Conservation (phyloP, 2,113 vertebrate species). For the Nematolebias whitei region DNA sequence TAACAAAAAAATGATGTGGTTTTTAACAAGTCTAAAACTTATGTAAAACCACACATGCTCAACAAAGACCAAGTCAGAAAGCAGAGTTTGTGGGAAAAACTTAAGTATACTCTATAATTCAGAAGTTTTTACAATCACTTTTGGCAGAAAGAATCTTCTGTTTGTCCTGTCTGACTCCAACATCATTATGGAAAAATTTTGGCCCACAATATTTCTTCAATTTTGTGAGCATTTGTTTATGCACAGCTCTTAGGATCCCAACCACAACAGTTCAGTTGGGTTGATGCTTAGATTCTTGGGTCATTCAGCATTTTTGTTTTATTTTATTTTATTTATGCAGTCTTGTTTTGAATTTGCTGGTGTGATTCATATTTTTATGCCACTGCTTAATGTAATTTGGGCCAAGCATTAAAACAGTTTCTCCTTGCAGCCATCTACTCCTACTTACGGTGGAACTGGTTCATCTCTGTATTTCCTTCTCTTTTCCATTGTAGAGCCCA, state of each 20-base stretch:
- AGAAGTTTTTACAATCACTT: too few relatives aligned
- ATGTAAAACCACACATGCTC: too few relatives aligned
- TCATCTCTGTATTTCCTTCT: neutral
- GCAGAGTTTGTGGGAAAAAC: too few relatives aligned
- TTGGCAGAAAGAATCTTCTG: too few relatives aligned
- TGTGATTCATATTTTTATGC: neutral
- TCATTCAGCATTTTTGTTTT: too few relatives aligned
- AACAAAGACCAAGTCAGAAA: too few relatives aligned
- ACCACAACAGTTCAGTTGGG: neutral
- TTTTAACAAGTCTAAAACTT: too few relatives aligned
- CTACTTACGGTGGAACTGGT: neutral
- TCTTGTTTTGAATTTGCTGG: neutral
- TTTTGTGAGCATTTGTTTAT: neutral
- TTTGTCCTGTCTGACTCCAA: too few relatives aligned
- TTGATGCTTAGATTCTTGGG: neutral
- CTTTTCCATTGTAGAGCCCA: conserved; percentile 57
- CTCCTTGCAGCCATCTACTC: neutral
- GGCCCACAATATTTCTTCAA: neutral
- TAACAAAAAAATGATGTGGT: too few relatives aligned
- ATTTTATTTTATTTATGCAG: neutral
- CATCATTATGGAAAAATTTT: neutral
- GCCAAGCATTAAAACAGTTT: neutral
- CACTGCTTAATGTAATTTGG: neutral
- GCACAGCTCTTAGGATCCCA: too few relatives aligned
- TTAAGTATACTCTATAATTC: too few relatives aligned